phyloP scores from a whole-genome alignment of 2,113 vertebrate species.

The Panurus biarmicus region DNA sequence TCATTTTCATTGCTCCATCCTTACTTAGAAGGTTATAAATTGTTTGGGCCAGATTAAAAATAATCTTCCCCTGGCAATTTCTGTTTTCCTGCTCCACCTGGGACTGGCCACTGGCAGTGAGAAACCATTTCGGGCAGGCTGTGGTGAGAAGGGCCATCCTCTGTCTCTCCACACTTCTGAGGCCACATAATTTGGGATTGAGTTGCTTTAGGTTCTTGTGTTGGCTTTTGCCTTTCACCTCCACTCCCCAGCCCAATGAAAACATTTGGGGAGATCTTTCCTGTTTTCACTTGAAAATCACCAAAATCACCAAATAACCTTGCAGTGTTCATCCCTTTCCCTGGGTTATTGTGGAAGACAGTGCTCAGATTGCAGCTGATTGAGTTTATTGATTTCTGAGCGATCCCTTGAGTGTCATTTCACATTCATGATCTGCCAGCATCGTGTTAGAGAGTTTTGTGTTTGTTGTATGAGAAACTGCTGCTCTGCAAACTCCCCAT shows the following conservation, averaged over 20 bases:
- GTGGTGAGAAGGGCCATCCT: too few species aligned
- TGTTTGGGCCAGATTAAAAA: not conserved
- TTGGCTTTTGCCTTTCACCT: not conserved
- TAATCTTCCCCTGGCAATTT: not conserved
- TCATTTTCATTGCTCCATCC: not conserved
- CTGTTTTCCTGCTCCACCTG: not conserved
- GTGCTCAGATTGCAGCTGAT: conserved; percentile 27
- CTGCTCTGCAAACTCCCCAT: not conserved
- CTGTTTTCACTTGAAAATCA: not conserved
- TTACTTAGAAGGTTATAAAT: not conserved
- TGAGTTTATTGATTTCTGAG: conserved; percentile 48
- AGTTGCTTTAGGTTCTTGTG: accelerated
- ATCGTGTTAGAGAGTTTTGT: not conserved
- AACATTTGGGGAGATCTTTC: not conserved
- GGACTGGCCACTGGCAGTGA: not conserved
- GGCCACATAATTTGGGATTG: not conserved
- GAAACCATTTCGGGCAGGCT: not conserved
- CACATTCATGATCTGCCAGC: not conserved
- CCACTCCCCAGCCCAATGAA: not conserved
- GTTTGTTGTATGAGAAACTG: conserved; percentile 12
- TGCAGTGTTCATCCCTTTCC: not conserved
- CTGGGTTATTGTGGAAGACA: not conserved
- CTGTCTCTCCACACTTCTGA: too few species aligned
- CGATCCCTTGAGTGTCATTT: conserved; percentile 27
- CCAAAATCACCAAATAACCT: not conserved